Percentiles rank a stretch among this genome's conserved stretches.
phyloP scores from a whole-genome alignment of 2,113 vertebrate genomes.

The Thalassarche chlororhynchos region DNA sequence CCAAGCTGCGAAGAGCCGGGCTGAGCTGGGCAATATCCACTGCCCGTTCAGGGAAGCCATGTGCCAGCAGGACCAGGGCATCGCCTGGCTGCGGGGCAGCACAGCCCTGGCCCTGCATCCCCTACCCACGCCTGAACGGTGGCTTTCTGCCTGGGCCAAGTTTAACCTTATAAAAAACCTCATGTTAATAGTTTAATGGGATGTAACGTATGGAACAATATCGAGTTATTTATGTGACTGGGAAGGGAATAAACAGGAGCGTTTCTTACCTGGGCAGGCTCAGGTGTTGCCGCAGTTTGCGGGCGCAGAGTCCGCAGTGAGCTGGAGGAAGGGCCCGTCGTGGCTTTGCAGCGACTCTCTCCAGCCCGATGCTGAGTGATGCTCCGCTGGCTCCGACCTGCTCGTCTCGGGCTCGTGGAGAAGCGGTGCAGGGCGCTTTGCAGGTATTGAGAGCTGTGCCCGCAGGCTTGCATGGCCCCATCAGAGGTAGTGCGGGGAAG shows the following conservation, averaged over 20 bases:
- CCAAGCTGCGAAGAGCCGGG: accelerated
- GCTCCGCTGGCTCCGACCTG: not conserved
- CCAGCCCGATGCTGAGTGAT: not conserved
- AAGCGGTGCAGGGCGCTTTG: not conserved
- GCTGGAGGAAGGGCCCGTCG: not conserved
- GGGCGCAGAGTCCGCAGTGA: accelerated
- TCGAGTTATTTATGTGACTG: not conserved
- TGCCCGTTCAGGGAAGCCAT: not conserved
- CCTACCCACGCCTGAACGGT: accelerated
- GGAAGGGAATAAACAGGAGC: not conserved
- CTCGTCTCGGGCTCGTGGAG: accelerated
- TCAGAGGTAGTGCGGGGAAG: not conserved
- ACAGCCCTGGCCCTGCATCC: not conserved
- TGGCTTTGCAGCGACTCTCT: not conserved
- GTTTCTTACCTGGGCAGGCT: not conserved
- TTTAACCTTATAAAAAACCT: not conserved
- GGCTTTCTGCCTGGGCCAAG: not conserved
- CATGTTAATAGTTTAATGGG: too few relatives aligned
- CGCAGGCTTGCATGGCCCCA: not conserved
- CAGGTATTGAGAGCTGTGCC: not conserved
- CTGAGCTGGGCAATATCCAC: not conserved
- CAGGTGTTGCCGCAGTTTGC: accelerated
- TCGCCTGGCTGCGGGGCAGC: not conserved
- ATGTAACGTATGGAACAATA: accelerated
- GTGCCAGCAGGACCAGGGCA: not conserved